Evolutionary conservation across 2,797 vertebrate species (phyloP).

Genomic region (Pelobates cultripes): DNA sequence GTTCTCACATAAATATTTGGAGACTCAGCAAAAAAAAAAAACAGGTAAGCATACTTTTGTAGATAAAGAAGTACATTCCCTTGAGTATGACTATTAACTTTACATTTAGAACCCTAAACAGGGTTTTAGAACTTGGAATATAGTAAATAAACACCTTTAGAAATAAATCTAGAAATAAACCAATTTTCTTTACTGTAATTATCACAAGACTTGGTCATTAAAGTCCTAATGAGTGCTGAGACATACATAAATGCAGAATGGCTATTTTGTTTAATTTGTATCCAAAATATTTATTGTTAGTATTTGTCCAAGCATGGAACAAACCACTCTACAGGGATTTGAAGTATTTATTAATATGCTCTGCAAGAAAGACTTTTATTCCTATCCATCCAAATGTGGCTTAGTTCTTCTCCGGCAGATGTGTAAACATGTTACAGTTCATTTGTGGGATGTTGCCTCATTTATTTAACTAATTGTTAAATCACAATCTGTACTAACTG

Average conservation of each 20-base stretch:
- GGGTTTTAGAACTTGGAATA: too few relatives aligned
- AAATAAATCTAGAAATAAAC: neutral
- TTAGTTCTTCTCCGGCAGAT: constrained; percentile 33
- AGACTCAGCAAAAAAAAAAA: too few relatives aligned
- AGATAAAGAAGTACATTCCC: too few relatives aligned
- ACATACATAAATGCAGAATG: constrained; percentile 3
- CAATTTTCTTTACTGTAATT: neutral
- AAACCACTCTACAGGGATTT: constrained; percentile 31
- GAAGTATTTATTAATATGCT: constrained; percentile 46
- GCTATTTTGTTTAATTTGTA: constrained; percentile 1
- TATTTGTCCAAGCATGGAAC: constrained; percentile 42
- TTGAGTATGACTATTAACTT: too few relatives aligned
- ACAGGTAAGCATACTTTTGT: too few relatives aligned
- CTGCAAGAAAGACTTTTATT: constrained; percentile 30
- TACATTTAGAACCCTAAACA: too few relatives aligned
- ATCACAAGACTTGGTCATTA: constrained; percentile 10
- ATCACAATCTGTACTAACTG: constrained; percentile 40
- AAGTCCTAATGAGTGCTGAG: neutral
- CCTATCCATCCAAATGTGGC: constrained; percentile 44
- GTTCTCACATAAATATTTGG: too few relatives aligned
- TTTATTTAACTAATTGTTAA: constrained; percentile 49
- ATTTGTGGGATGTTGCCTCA: constrained; percentile 47
- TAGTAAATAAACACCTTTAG: too few relatives aligned
- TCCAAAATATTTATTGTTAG: constrained; percentile 48
- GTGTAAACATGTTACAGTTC: constrained; percentile 48